phyloP scores from a whole-genome alignment of 1,140 invertebrate species.

The Heterodera schachtii region DNA sequence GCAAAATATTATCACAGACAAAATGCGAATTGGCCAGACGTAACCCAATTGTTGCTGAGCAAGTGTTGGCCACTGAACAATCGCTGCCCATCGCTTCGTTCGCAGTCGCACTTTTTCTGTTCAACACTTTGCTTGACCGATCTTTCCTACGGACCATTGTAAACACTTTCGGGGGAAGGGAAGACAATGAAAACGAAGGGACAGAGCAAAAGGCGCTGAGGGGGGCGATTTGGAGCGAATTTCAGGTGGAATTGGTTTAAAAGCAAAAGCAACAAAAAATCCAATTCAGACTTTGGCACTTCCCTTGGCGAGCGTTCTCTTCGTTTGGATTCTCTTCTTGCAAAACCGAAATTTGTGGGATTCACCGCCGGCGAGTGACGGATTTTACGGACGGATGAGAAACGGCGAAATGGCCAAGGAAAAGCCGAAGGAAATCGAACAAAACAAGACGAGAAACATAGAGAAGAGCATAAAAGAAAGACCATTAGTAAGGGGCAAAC shows the following conservation, averaged over 20 bases:
- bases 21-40: conserved; percentile 22
- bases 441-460: neutral
- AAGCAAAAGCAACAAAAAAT: neutral
- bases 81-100: conserved; percentile 25
- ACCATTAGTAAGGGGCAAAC: neutral
- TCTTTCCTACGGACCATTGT: conserved; percentile 27
- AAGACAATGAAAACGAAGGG: neutral
- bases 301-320: conserved; percentile 26
- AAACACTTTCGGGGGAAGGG: conserved; percentile 6
- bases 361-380: neutral
- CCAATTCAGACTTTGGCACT: conserved; percentile 27
- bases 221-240: conserved; percentile 30
- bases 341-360: neutral
- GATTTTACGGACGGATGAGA: conserved; percentile 29
- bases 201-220: conserved; percentile 1
- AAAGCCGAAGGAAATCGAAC: neutral
- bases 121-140: conserved; percentile 33
- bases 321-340: conserved; percentile 18
- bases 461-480: neutral
- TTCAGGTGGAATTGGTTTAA: conserved; percentile 19
- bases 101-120: conserved; percentile 33
- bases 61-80: conserved; percentile 33
- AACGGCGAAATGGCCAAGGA: neutral
- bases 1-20: conserved; percentile 16
- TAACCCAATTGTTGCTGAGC: conserved; percentile 34